These are phyloP conservation scores for Anser brachyrhynchus DNA, from an alignment of 2,113 vertebrate genomes.

Conservation along the genomic window DNA sequence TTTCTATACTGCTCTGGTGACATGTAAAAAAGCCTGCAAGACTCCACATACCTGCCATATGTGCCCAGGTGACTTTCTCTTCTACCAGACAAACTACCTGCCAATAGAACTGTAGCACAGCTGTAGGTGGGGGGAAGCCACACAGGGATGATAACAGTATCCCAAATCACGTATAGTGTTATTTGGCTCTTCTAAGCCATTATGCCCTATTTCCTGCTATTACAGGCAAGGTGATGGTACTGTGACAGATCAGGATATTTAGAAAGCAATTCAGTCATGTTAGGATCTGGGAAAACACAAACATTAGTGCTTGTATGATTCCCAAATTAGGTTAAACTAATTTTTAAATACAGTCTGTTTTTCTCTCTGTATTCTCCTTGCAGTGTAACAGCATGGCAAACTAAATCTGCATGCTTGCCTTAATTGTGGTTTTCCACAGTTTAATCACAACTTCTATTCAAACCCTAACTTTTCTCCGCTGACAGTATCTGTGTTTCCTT, in stretches of 20 bases:
- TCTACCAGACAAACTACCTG: background rate
- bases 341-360: background rate
- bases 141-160: fast-evolving
- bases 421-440: background rate
- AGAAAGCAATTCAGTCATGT: background rate
- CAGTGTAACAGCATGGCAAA: background rate
- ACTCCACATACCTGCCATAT: background rate
- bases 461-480: background rate
- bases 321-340: background rate
- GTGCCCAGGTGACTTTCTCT: background rate
- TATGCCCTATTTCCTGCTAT: background rate
- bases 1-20: background rate
- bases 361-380: background rate
- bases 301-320: too few species aligned
- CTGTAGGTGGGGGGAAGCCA: background rate
- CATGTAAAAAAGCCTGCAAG: background rate
- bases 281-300: background rate
- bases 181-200: background rate
- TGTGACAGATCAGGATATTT: background rate
- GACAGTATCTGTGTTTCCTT: background rate
- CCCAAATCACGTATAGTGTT: background rate
- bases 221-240: background rate
- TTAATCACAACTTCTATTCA: background rate
- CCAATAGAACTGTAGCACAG: background rate
- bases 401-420: background rate